These are phyloP conservation scores for Siderastrea siderea DNA, from an alignment of 92 coral and sea anemone genomes.

Conservation along the genomic window DNA sequence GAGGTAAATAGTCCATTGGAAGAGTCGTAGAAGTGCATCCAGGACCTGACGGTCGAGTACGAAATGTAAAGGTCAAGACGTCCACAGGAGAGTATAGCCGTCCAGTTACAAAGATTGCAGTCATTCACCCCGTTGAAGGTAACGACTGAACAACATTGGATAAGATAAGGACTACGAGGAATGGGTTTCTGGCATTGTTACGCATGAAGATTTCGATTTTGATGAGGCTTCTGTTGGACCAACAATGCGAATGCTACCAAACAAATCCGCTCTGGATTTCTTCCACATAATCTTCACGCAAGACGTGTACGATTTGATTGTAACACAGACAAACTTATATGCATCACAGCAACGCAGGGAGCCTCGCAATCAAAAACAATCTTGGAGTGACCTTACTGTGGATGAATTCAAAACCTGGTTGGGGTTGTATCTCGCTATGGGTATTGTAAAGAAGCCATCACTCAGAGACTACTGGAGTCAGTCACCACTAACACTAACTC, in stretches of 20 bases:
- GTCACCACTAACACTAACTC: constrained; percentile 20
- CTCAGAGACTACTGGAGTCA: constrained; percentile 36
- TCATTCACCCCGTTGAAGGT: too few relatives aligned
- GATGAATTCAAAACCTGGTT: constrained; percentile 56
- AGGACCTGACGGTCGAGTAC: too few relatives aligned
- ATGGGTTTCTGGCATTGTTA: not conserved
- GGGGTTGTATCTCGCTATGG: constrained; percentile 53
- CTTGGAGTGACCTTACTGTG: constrained; percentile 29
- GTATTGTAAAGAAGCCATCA: constrained; percentile 55
- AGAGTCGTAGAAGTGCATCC: too few relatives aligned
- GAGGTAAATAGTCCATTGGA: too few relatives aligned
- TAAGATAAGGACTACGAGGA: not conserved
- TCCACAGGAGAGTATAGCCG: too few relatives aligned
- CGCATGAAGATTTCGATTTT: constrained; percentile 36
- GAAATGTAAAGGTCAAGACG: too few relatives aligned
- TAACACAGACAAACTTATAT: constrained; percentile 39
- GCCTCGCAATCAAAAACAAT: constrained; percentile 27
- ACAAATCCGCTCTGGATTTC: constrained; percentile 20
- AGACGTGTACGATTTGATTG: constrained; percentile 28
- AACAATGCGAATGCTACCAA: constrained; percentile 1
- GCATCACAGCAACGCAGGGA: constrained; percentile 20
- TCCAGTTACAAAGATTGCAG: too few relatives aligned
- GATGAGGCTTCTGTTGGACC: constrained; percentile 4
- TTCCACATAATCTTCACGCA: constrained; percentile 7
- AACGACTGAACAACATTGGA: too few relatives aligned